phyloP scores from a whole-genome alignment of 1,140 invertebrate genomes.

The Pentalonia nigronervosa region DNA sequence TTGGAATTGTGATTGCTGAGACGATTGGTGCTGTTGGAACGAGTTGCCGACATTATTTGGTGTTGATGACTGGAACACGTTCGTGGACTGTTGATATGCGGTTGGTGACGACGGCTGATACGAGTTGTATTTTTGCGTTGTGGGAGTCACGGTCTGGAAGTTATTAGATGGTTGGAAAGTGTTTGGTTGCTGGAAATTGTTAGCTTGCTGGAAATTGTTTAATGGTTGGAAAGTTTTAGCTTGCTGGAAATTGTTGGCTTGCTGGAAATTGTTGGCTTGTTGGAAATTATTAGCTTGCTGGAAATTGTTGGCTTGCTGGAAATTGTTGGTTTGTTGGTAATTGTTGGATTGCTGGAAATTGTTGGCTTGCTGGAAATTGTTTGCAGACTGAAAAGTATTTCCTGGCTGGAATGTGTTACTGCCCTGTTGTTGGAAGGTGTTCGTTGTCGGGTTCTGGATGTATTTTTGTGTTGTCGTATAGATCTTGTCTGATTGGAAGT shows the following conservation, averaged over 20 bases:
- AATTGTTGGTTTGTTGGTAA: not conserved
- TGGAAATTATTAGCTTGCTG: not conserved
- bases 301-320: constrained; percentile 53
- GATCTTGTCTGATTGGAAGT: constrained; percentile 19
- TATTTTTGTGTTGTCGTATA: constrained; percentile 40
- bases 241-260: constrained; percentile 59
- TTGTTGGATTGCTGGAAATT: not conserved
- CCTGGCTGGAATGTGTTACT: not conserved
- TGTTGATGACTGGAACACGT: constrained; percentile 33
- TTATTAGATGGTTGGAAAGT: not conserved
- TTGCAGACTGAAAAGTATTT: not conserved
- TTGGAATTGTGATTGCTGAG: constrained; percentile 22
- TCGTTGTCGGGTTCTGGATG: constrained; percentile 62
- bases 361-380: not conserved
- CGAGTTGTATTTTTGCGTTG: constrained; percentile 58
- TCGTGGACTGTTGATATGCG: constrained; percentile 62
- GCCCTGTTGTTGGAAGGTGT: constrained; percentile 34
- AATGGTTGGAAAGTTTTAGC: constrained; percentile 51
- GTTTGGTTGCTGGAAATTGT: constrained; percentile 35
- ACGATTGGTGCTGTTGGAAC: constrained; percentile 2
- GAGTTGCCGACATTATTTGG: not conserved
- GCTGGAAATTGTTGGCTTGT: not conserved
- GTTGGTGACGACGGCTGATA: constrained; percentile 62
- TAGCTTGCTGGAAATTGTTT: not conserved
- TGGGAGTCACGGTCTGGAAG: not conserved